These are phyloP conservation scores for Lordiphosa collinella DNA, from an alignment of 1,140 invertebrate species.

Conservation along the genomic window DNA sequence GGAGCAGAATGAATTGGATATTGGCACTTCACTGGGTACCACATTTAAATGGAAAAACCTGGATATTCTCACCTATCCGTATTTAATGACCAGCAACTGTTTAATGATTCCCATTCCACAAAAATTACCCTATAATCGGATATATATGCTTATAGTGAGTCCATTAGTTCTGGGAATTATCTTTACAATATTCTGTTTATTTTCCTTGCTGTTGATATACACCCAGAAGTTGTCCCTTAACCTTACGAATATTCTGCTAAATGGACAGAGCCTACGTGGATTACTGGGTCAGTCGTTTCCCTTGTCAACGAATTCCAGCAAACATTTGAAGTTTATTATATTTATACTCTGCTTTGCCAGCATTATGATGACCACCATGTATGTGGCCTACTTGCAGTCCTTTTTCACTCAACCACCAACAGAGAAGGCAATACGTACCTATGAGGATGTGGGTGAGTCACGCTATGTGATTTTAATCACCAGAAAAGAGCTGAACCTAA, in stretches of 20 bases:
- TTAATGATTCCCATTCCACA: conserved; percentile 46
- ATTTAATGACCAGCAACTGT: conserved; percentile 34
- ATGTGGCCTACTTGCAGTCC: conserved; percentile 39
- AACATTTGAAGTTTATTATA: conserved; percentile 38
- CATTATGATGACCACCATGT: conserved; percentile 56
- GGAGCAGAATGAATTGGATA: conserved; percentile 23
- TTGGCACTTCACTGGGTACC: conserved; percentile 16
- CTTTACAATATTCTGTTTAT: conserved; percentile 23
- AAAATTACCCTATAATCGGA: conserved; percentile 32
- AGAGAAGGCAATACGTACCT: background rate
- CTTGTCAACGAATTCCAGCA: conserved; percentile 7
- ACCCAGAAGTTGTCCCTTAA: conserved; percentile 25
- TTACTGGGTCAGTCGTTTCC: conserved; percentile 57
- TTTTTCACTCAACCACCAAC: conserved; percentile 37
- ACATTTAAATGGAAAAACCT: background rate
- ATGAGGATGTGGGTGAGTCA: conserved; percentile 26
- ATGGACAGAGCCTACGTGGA: conserved; percentile 50
- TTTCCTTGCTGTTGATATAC: conserved; percentile 53
- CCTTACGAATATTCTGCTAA: conserved; percentile 34
- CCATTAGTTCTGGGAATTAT: conserved; percentile 25
- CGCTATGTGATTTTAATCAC: conserved; percentile 14
- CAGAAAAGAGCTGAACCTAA: background rate
- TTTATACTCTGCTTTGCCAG: conserved; percentile 36
- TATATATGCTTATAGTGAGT: conserved; percentile 43
- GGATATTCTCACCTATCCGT: conserved; percentile 38